phyloP scores from a whole-genome alignment of 1,140 invertebrate species.

The Paramacrobiotus metropolitanus region DNA sequence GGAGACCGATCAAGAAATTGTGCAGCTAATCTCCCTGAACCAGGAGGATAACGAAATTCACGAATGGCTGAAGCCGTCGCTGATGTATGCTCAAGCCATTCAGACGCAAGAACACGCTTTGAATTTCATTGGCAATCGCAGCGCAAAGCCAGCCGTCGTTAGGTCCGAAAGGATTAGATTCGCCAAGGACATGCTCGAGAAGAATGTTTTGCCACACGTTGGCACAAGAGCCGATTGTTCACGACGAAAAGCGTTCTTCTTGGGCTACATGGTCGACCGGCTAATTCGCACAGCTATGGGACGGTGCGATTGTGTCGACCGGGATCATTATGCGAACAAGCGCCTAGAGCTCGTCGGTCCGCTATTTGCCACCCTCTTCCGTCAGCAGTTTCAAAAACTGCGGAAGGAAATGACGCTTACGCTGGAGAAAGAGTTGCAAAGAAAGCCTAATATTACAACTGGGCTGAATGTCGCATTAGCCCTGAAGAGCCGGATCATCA shows the following conservation, averaged over 20 bases:
- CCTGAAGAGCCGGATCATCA: not conserved
- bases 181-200: not conserved
- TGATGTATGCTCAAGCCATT: not conserved
- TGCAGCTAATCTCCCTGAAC: not conserved
- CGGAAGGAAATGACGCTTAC: too few relatives aligned
- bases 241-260: not conserved
- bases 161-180: not conserved
- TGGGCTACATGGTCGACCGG: not conserved
- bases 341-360: not conserved
- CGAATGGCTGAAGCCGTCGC: not conserved
- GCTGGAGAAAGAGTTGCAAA: too few relatives aligned
- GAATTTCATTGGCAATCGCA: not conserved
- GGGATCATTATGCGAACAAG: not conserved
- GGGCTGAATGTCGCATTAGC: not conserved
- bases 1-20: not conserved
- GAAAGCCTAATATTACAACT: too few relatives aligned
- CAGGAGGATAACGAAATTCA: not conserved
- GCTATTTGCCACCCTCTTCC: not conserved
- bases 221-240: not conserved
- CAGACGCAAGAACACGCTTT: not conserved
- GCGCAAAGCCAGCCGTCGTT: not conserved
- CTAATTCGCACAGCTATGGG: not conserved
- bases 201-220: not conserved
- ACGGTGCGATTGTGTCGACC: not conserved
- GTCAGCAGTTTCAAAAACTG: too few relatives aligned